Evolutionary conservation across 2,797 vertebrate genomes (phyloP), one percentile per base, ranked within the genome.

Genomic region (Clamator glandarius): DNA sequence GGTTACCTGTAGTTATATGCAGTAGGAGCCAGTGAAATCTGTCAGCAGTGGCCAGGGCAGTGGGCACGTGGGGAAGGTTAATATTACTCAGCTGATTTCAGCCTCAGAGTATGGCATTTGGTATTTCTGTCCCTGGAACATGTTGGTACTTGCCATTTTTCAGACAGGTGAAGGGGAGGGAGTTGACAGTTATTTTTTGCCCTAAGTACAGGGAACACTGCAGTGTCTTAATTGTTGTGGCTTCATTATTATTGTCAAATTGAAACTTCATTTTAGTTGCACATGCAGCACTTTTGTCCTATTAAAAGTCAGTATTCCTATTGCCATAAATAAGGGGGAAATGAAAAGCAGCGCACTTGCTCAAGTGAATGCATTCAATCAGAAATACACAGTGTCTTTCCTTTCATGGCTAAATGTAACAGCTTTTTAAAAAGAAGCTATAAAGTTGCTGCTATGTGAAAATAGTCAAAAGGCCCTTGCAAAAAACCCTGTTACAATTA

Each of bases 41-140:
- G 36, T 74, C 78, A 63, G 63, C 68, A 29, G 12, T 51, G 67
- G 15, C 75, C 79, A 6, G 26, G 35, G 59, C 88, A 68, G 75
- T 35, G 87, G 91, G 66, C 72, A 81, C 0, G 0, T 44, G 92
- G 84, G 68, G 48, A 54, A 75, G 29, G 62, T 94, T 95, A 93
- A 93, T 93, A 91, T 86, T 88, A 87, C 69, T 63, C 59, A 15
- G 24, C 63, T 94, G 85, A 95, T 92, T 95, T 90, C 93, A 94
- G 93, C 81, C 63, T 67, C 33, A 18, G 74, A 88, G 74, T 84
- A 95, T 94, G 89, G 91, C 83, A 90, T 92, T 82, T 82, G 91
- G 42, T 93, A 93, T 96, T 94, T 92, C 74, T 92, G 91, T 89
- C 92, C 70, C 80, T 75, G 88, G 83, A 79, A 62, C 83, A 20